Evolutionary conservation across 2,888 invertebrate species (phyloP), one percentile per base, ranked within the genome.

Genomic region (Coenonympha arcania): DNA sequence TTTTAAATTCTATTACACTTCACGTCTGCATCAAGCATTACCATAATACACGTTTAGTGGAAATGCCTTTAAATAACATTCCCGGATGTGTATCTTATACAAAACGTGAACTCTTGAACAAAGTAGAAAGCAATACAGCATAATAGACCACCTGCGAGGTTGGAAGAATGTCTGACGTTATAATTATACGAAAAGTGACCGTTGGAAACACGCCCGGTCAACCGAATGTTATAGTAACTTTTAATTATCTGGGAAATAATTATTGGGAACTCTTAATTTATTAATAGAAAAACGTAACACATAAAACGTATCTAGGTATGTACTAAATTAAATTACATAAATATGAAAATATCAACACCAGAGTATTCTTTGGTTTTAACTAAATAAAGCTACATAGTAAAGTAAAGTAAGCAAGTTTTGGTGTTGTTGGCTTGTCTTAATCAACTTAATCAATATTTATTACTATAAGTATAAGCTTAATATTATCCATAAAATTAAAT

Each of bases 21-120:
- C 53, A 58, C 57, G 54, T 61, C 55, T 59, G 53, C 50, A 40
- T 52, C 40, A 56, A 52, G 36, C 54, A 62, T 61, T 61, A 58
- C 56, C 60, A 61, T 62, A 61, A 59, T 59, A 58, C 59, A 57
- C 57, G 58, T 59, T 60, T 60, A 56, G 56, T 59, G 42, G 58
- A 56, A 62, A 57, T 54, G 43, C 52, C 51, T 57, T 60, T 56
- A 59, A 58, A 60, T 59, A 61, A 56, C 52, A 50, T 48, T 54
- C 49, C 51, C 52, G 53, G 50, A 53, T 52, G 55, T 56, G 55
- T 54, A 50, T 57, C 49, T 56, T 53, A 59, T 59, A 54, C 57
- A 53, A 56, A 54, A 51, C 49, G 46, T 56, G 53, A 48, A 52
- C 47, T 51, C 44, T 36, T 54, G 53, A 48, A 48, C 55, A 55